A percentile compares a stretch with the other conserved stretches of the same genome.
phyloP scores from a whole-genome alignment of 2,797 vertebrate species.

The Chanos chanos region DNA sequence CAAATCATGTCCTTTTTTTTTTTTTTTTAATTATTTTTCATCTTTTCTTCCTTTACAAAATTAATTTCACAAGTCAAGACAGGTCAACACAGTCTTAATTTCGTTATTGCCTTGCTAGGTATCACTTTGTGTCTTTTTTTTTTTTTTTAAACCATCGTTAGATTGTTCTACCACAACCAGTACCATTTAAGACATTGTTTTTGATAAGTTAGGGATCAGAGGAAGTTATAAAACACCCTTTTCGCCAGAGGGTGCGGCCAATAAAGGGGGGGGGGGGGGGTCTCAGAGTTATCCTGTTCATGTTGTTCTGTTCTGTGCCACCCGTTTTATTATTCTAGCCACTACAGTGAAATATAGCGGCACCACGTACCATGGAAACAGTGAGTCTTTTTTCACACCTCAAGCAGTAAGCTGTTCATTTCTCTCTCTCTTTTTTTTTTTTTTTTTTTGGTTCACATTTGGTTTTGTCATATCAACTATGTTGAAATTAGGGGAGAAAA shows the following conservation, averaged over 20 bases:
- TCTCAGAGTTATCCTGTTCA: no score
- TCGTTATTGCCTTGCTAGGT: no score
- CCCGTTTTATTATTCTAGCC: no score
- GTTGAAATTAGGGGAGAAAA: conserved; percentile 19
- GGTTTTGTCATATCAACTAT: conserved; percentile 36
- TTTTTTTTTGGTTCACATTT: conserved; percentile 38
- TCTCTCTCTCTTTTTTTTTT: conserved; percentile 4
- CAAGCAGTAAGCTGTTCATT: conserved; percentile 3
- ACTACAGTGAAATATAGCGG: conserved; percentile 3
- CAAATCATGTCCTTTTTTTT: no score
- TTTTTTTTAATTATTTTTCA: no score
- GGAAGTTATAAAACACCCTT: no score
- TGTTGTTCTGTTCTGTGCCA: no score
- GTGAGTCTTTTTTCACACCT: conserved; percentile 34
- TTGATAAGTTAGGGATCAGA: no score
- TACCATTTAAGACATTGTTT: conserved; percentile 34
- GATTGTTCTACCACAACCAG: conserved; percentile 8
- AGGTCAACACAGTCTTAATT: not conserved
- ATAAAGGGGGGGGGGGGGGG: no score
- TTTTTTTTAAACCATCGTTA: conserved; percentile 15
- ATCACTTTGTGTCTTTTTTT: not conserved
- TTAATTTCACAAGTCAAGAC: not conserved
- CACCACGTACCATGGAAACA: conserved; percentile 40
- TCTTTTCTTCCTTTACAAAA: conserved; percentile 1
- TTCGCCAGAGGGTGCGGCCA: no score